Conservation (phyloP, 2,113 vertebrate genomes). For the Recurvirostra avosetta region DNA sequence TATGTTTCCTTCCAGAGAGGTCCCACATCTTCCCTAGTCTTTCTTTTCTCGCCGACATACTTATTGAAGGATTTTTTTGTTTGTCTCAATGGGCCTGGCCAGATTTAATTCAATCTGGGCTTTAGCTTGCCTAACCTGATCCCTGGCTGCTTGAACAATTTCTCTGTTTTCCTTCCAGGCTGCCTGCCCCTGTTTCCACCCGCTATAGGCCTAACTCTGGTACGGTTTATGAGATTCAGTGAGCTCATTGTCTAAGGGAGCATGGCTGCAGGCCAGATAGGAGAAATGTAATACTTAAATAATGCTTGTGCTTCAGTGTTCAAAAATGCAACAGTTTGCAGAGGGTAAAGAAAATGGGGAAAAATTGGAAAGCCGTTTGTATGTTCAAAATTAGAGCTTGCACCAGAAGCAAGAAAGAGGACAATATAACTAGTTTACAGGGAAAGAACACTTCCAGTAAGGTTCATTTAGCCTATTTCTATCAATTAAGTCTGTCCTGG, state of each 20-base stretch:
- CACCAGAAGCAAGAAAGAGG: not conserved
- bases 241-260: conserved; percentile 15
- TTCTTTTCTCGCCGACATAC: too few relatives aligned
- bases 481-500: not conserved
- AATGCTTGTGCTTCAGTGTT: not conserved
- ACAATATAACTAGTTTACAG: not conserved
- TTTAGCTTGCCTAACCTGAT: too few relatives aligned
- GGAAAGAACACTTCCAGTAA: not conserved
- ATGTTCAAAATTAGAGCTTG: not conserved
- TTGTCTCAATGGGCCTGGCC: too few relatives aligned
- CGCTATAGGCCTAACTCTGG: not conserved
- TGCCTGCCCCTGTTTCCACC: too few relatives aligned
- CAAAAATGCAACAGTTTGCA: not conserved
- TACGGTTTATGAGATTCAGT: conserved; percentile 16
- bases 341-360: not conserved
- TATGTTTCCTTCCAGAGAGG: too few relatives aligned
- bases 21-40: too few relatives aligned
- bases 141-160: too few relatives aligned
- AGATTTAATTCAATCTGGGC: too few relatives aligned
- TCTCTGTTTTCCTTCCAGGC: too few relatives aligned
- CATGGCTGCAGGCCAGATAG: conserved; percentile 35
- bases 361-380: not conserved
- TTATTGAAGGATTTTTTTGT: too few relatives aligned
- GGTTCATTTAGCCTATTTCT: not conserved
- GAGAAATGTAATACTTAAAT: conserved; percentile 51